Conservation (phyloP, 2,113 vertebrate species). For the human (Homo sapiens) region DNA sequence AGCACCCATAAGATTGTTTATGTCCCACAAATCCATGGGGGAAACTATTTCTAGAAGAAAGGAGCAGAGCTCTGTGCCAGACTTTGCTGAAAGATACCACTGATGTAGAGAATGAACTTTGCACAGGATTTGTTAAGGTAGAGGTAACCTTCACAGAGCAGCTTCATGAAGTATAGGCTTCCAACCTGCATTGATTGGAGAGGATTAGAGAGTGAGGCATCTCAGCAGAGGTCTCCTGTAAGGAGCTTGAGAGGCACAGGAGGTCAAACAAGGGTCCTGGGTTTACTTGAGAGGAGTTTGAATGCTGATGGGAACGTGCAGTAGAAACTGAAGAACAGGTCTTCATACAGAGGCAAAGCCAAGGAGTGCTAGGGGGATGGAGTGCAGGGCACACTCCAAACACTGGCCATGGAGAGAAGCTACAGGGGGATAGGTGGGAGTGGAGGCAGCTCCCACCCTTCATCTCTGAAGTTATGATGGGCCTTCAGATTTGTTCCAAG, state of each 20-base stretch:
- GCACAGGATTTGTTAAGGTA: too few species aligned
- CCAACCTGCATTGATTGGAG: too few species aligned
- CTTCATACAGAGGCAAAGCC: too few species aligned
- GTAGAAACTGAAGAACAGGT: not conserved
- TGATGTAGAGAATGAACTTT: not conserved
- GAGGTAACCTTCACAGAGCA: not conserved
- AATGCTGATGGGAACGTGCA: not conserved
- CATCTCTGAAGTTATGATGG: not conserved
- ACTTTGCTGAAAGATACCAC: fast-evolving
- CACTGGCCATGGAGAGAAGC: fast-evolving
- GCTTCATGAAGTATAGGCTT: not conserved
- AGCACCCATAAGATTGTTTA: not conserved
- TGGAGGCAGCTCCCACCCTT: too few species aligned
- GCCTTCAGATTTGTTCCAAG: not conserved
- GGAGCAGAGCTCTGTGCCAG: not conserved
- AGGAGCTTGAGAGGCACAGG: not conserved
- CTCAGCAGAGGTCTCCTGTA: fast-evolving
- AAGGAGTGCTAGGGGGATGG: too few species aligned
- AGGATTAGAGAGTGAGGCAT: not conserved
- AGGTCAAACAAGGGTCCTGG: not conserved
- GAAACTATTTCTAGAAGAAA: not conserved
- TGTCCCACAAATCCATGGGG: too few species aligned
- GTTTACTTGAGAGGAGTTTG: not conserved
- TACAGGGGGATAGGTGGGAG: fast-evolving
- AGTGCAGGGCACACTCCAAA: fast-evolving